These are phyloP conservation scores for Nomia melanderi DNA, from an alignment of 1,140 invertebrate species.

Conservation along the genomic window DNA sequence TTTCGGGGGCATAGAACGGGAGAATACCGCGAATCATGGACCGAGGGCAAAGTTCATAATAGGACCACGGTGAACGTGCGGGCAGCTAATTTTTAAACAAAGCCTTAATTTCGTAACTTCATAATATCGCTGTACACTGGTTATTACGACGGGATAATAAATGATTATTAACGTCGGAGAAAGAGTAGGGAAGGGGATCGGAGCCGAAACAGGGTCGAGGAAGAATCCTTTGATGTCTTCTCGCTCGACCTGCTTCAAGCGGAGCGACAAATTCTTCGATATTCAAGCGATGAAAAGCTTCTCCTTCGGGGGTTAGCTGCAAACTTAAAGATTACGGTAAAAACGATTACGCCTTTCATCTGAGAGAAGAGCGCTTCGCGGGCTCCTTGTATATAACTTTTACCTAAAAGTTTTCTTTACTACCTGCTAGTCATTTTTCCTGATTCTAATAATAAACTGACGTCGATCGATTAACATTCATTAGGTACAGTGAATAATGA, in stretches of 20 bases:
- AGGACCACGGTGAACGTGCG: constrained; percentile 4
- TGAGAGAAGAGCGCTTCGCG: constrained; percentile 1
- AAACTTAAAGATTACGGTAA: constrained; percentile 53
- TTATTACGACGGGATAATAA: constrained; percentile 78
- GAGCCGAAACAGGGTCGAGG: constrained; percentile 34
- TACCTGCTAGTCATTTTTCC: background rate
- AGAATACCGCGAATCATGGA: constrained; percentile 41
- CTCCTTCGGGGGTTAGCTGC: constrained; percentile 58
- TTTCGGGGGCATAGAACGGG: background rate
- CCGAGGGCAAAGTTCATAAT: constrained; percentile 65
- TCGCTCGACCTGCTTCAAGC: constrained; percentile 72
- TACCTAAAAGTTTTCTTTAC: background rate
- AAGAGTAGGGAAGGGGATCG: constrained; percentile 2
- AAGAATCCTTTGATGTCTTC: constrained; percentile 78
- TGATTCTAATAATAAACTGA: background rate
- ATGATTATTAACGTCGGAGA: constrained; percentile 77
- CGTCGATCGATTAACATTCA: background rate
- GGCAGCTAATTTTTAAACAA: constrained; percentile 81
- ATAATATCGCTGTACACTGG: constrained; percentile 72
- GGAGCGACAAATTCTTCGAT: constrained; percentile 81
- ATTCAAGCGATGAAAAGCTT: constrained; percentile 80
- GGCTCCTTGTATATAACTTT: background rate
- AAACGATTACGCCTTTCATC: constrained; percentile 63
- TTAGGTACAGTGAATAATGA: too few species aligned
- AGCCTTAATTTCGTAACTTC: constrained; percentile 76